Percentiles rank a stretch among this genome's conserved stretches.
These are phyloP conservation scores for Tringa solitaria DNA, from an alignment of 2,113 vertebrate genomes.

Conservation along the genomic window DNA sequence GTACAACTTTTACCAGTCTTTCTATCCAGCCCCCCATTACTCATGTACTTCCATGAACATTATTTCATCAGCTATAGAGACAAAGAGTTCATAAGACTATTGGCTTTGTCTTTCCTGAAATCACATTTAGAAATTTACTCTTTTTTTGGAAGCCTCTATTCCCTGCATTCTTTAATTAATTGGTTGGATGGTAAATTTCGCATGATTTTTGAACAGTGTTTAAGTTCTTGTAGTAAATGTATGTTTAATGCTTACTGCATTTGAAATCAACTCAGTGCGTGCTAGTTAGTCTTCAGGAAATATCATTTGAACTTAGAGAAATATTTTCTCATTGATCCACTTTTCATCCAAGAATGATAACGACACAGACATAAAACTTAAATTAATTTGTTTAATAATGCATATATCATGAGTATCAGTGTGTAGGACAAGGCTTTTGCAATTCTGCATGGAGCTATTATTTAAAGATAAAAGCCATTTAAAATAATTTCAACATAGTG, in stretches of 20 bases:
- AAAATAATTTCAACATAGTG: constrained; percentile 36
- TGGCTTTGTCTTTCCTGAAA: background rate
- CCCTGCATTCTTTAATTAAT: background rate
- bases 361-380: background rate
- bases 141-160: background rate
- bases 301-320: background rate
- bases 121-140: background rate
- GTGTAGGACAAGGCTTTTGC: constrained; percentile 5
- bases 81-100: background rate
- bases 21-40: too few species aligned
- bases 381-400: constrained; percentile 44
- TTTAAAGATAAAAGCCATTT: constrained; percentile 52
- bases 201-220: background rate
- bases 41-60: background rate
- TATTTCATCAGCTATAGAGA: background rate
- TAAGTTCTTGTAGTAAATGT: background rate
- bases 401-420: constrained; percentile 20
- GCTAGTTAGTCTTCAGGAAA: background rate
- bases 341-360: constrained; percentile 17
- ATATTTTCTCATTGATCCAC: background rate
- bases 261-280: background rate
- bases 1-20: background rate
- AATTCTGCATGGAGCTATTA: constrained; percentile 12
- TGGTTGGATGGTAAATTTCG: background rate
- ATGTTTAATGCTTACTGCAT: background rate